These are phyloP conservation scores for Oostethus manadensis DNA, from an alignment of 2,113 vertebrate species.

Conservation along the genomic window DNA sequence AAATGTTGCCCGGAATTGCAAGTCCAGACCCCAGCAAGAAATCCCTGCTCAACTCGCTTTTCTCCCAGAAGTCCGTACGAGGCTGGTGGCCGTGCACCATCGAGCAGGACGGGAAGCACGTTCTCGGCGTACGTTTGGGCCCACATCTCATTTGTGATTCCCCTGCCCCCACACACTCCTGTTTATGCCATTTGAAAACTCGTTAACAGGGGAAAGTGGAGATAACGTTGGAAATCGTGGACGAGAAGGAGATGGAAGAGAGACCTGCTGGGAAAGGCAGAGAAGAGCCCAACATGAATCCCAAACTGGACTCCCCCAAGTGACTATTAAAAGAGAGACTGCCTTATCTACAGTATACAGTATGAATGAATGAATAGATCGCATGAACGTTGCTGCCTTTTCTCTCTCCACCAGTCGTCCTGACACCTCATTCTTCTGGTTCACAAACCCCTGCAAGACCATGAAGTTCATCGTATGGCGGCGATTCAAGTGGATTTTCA, in stretches of 20 bases:
- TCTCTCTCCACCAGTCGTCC: conserved; percentile 77
- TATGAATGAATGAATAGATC: not conserved
- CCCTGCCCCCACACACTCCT: too few species aligned
- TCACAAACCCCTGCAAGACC: conserved; percentile 94
- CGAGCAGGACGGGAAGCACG: conserved; percentile 80
- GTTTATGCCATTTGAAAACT: conserved; percentile 25
- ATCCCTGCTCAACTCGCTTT: conserved; percentile 76
- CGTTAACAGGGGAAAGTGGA: conserved; percentile 88
- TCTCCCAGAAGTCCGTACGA: conserved; percentile 90
- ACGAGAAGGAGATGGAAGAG: conserved; percentile 88
- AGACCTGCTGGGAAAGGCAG: conserved; percentile 92
- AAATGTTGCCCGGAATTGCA: conserved; percentile 77
- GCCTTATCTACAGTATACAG: not conserved
- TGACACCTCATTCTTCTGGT: conserved; percentile 98
- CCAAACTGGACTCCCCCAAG: conserved; percentile 90
- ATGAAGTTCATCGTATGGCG: conserved; percentile 95
- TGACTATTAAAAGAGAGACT: conserved; percentile 57
- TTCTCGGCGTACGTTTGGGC: conserved; percentile 79
- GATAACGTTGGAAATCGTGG: conserved; percentile 93
- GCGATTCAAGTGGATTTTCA: conserved; percentile 88
- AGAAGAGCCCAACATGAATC: conserved; percentile 98
- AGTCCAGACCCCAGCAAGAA: conserved; percentile 49
- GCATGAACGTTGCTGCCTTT: conserved; percentile 1
- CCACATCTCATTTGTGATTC: not conserved
- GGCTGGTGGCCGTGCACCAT: conserved; percentile 93